Conservation (phyloP, 2,113 vertebrate genomes). For the Thermophis baileyi region DNA sequence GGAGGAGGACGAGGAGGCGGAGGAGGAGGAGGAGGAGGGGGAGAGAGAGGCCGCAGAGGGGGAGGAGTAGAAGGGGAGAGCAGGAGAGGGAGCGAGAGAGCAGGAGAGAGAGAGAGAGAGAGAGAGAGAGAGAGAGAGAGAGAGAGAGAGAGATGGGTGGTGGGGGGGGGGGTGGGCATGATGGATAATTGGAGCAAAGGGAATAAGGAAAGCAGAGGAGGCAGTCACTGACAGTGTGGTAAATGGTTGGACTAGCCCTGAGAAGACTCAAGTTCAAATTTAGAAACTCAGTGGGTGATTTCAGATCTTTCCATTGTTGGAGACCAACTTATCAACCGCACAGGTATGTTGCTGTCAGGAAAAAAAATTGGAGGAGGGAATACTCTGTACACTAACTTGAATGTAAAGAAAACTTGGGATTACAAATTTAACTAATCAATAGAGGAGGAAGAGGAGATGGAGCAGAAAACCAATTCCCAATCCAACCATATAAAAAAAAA, state of each 20-base stretch:
- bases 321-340: not conserved
- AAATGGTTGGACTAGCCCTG: not conserved
- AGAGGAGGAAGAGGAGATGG: constrained; percentile 37
- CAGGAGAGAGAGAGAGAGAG: no score
- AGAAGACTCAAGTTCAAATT: not conserved
- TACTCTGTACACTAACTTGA: not conserved
- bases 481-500: constrained; percentile 58
- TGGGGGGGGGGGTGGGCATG: not conserved
- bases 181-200: not conserved
- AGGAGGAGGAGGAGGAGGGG: no score
- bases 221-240: not conserved
- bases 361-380: not conserved
- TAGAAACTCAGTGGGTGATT: not conserved
- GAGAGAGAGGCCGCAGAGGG: no score
- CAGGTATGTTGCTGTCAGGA: not conserved
- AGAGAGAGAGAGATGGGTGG: not conserved
- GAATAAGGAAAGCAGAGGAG: not conserved
- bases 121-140: not conserved
- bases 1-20: no score
- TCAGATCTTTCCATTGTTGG: not conserved
- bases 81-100: no score
- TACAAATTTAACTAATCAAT: not conserved
- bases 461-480: constrained; percentile 48
- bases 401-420: not conserved
- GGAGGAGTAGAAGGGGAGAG: no score